Conservation (phyloP, 1,140 invertebrate genomes). For the Aphis craccivora region DNA sequence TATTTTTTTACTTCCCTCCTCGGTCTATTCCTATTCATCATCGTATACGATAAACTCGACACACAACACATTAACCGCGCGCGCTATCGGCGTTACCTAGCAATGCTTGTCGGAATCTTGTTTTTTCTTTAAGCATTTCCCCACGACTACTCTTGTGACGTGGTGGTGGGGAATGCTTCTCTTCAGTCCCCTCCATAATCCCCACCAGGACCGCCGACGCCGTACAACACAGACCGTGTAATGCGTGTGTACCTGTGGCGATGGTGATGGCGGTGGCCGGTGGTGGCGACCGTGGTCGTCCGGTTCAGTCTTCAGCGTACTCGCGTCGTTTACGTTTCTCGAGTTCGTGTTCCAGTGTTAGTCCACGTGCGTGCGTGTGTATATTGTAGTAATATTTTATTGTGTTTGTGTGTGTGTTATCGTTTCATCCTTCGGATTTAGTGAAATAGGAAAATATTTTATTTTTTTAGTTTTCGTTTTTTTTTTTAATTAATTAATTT, state of each 20-base stretch:
- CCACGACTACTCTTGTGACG: neutral
- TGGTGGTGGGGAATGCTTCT: neutral
- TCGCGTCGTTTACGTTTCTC: neutral
- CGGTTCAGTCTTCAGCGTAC: slow-evolving; percentile 35
- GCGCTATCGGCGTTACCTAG: slow-evolving; percentile 53
- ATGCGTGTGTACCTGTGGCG: slow-evolving; percentile 38
- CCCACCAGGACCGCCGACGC: neutral
- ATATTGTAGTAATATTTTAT: neutral
- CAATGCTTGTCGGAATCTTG: slow-evolving; percentile 57
- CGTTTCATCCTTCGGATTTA: neutral
- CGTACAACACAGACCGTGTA: slow-evolving; percentile 6
- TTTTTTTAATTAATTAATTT: neutral
- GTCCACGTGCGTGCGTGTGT: slow-evolving; percentile 28
- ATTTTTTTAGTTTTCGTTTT: neutral
- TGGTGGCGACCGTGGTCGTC: slow-evolving; percentile 12
- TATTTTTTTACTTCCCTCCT: slow-evolving; percentile 1
- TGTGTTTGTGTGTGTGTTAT: neutral
- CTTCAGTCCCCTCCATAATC: neutral
- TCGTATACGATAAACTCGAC: slow-evolving; percentile 42
- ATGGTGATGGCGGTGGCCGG: neutral
- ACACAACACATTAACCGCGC: slow-evolving; percentile 47
- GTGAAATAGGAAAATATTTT: neutral
- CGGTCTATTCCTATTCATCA: neutral
- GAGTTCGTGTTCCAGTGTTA: neutral
- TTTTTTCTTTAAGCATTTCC: slow-evolving; percentile 57